Evolutionary conservation across 2,888 invertebrate species (phyloP).

Genomic region (Malacosoma neustria): DNA sequence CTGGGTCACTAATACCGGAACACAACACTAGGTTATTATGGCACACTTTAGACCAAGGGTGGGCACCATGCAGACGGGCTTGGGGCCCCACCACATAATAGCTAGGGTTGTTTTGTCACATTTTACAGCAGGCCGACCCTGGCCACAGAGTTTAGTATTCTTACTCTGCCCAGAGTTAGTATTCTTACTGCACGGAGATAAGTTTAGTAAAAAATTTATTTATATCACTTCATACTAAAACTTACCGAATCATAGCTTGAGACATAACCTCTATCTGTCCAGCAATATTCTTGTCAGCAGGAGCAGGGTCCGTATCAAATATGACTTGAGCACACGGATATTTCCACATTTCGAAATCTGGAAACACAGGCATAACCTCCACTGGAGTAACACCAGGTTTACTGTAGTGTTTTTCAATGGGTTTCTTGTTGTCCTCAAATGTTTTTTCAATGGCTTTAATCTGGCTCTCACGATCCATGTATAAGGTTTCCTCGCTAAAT

Average conservation of each 20-base stretch:
- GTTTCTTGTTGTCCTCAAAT: constrained; percentile 90
- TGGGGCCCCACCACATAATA: too few species aligned
- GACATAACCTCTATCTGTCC: constrained; percentile 98
- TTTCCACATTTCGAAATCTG: constrained; percentile 98
- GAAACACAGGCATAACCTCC: constrained; percentile 89
- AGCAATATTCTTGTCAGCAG: constrained; percentile 88
- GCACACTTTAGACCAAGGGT: too few species aligned
- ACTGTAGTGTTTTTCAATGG: constrained; percentile 94
- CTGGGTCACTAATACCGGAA: too few species aligned
- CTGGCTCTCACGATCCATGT: constrained; percentile 97
- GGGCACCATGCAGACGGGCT: too few species aligned
- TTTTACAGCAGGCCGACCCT: too few species aligned
- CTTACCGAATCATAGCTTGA: constrained; percentile 97
- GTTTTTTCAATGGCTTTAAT: constrained; percentile 98
- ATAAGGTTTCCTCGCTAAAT: constrained; percentile 92
- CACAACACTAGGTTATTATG: too few species aligned
- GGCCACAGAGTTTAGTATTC: too few species aligned
- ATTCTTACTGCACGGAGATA: too few species aligned
- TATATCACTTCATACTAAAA: too few species aligned
- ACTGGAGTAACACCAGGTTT: constrained; percentile 96
- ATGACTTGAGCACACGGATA: constrained; percentile 98
- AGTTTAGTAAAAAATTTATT: too few species aligned
- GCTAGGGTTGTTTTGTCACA: too few species aligned
- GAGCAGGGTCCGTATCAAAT: constrained; percentile 98
- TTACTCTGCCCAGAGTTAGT: too few species aligned